These are phyloP conservation scores for Lycodopsis pacificus DNA, from an alignment of 2,797 vertebrate genomes.

Conservation along the genomic window DNA sequence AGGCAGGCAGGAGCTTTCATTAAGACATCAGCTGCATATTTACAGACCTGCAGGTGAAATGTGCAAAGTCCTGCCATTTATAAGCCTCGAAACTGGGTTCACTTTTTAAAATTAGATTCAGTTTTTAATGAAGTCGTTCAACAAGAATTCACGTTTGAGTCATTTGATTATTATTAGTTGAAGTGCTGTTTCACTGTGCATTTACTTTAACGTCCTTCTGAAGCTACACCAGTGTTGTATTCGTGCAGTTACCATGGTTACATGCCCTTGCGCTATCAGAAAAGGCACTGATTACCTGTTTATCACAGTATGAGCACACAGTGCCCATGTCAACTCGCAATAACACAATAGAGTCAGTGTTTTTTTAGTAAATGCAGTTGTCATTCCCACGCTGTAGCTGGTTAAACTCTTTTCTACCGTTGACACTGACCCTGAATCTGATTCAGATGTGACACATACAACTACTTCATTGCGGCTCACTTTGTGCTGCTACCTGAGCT, in stretches of 20 bases:
- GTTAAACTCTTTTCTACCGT: conserved; percentile 1
- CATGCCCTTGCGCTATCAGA: background rate
- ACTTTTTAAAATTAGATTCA: background rate
- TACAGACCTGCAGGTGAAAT: conserved; percentile 13
- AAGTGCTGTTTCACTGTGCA: background rate
- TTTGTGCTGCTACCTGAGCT: background rate
- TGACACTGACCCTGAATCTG: background rate
- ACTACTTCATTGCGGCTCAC: background rate
- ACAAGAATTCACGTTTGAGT: background rate
- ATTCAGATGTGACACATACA: background rate
- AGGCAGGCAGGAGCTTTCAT: conserved; percentile 26
- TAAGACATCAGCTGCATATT: conserved; percentile 40
- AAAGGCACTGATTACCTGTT: background rate
- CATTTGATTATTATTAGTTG: background rate
- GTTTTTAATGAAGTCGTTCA: background rate
- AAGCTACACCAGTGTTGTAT: conserved; percentile 5
- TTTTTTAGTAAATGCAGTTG: background rate
- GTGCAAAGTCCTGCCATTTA: conserved; percentile 1
- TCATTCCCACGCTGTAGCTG: background rate
- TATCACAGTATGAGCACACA: background rate
- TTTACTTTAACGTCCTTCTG: background rate
- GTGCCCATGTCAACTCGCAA: background rate
- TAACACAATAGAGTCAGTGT: conserved; percentile 6
- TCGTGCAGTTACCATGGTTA: conserved; percentile 1
- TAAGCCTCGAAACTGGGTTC: background rate